A percentile compares a stretch with the other conserved stretches of the same genome.
These are phyloP conservation scores for Lamellibrachia columna DNA, from an alignment of 2,888 invertebrate species.

Conservation along the genomic window DNA sequence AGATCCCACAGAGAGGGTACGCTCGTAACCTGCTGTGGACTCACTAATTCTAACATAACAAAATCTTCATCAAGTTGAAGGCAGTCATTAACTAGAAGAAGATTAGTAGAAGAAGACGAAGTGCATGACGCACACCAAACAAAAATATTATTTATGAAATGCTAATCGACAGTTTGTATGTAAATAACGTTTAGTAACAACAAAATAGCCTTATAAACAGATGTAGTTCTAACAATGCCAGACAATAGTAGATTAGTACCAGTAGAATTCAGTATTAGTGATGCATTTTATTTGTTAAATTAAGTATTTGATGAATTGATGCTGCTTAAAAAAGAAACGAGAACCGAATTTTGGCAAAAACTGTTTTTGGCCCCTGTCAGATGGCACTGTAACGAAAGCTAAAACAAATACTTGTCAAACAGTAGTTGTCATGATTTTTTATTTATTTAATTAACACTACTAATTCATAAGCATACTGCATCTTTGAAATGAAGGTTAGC, in stretches of 20 bases:
- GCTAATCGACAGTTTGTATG: neutral
- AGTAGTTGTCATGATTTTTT: too few species aligned
- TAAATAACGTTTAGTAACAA: neutral
- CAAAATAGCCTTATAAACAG: neutral
- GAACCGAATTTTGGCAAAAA: too few species aligned
- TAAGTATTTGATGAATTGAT: too few species aligned
- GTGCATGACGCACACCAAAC: neutral
- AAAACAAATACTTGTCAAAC: too few species aligned
- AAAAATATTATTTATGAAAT: neutral
- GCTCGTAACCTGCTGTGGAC: neutral
- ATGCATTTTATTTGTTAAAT: neutral
- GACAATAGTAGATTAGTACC: neutral
- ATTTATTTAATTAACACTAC: too few species aligned
- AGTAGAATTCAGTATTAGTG: neutral
- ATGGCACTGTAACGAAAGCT: too few species aligned
- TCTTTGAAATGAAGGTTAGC: too few species aligned
- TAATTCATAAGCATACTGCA: too few species aligned
- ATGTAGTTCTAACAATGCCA: neutral
- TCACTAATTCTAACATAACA: neutral
- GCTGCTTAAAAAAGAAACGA: too few species aligned
- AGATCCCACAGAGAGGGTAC: neutral
- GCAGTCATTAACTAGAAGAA: neutral
- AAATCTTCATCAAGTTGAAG: neutral
- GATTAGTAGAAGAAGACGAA: neutral
- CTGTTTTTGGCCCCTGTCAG: too few species aligned